Evolutionary conservation across 2,113 vertebrate species (phyloP), one percentile per base, ranked within the genome.

Genomic region (Pipa parva): DNA sequence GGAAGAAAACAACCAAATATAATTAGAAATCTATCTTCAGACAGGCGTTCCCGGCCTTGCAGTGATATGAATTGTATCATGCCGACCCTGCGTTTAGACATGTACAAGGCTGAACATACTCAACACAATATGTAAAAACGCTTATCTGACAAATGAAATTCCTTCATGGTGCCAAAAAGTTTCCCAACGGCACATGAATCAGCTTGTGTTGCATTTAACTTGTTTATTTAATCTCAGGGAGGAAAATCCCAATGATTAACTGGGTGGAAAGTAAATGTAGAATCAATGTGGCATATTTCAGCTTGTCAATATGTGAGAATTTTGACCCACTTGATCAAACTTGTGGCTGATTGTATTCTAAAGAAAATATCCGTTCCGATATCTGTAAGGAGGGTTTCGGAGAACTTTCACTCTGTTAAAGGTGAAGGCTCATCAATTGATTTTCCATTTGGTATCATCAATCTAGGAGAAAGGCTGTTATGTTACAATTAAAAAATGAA

Each of bases 151-250:
- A 70, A 60, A 69, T 60, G 12, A 54, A 70, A 70, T 61, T 70
- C 58, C 66, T 21, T 24, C 33, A 68, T 54, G 12, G 15, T 31
- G 66, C 66, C 66, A 70, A 61, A 61, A 61, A 54, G 50, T 61
- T 70, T 70, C 58, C 22, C 58, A 70, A 70, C 66, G 33, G 48
- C 25, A 31, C 66, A 70, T 70, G 66, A 70, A 61, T 70, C 58
- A 70, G 66, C 66, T 61, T 70, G 66, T 61, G 57, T 49, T 42
- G 48, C 48, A 50, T 37, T 59, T 31, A 12, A 28, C 48, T 61
- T 61, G 66, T 70, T 70, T 70, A 61, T 70, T 70, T 70, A 70
- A 70, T 70, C 57, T 54, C 33, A 12, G 66, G 58, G 58, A 70
- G 66, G 66, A 70, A 70, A 61, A 70, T 61, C 58, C 49, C 20